Evolutionary conservation across 2,113 vertebrate genomes (phyloP).

Genomic region (Macquaria australasica): DNA sequence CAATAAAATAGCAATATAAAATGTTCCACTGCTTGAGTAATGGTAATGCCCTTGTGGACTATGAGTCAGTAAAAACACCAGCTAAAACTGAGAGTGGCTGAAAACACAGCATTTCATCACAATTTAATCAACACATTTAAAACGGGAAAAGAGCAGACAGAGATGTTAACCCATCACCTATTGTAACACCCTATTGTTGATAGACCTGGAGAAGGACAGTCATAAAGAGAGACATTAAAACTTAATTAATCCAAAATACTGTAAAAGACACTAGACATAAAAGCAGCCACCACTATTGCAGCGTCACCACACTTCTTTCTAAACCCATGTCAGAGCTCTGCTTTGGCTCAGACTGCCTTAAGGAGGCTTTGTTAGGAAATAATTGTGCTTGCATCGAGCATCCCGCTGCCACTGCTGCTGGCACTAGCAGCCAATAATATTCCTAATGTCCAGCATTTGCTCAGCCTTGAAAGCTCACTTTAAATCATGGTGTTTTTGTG

Average conservation of each 20-base stretch:
- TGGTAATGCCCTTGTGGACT: conserved; percentile 7
- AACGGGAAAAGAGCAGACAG: neutral
- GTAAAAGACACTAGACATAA: neutral
- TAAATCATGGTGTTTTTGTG: conserved; percentile 20
- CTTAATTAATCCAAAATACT: conserved; percentile 16
- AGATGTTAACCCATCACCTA: neutral
- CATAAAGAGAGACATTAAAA: conserved; percentile 4
- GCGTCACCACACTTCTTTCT: conserved; percentile 7
- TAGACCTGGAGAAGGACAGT: conserved; percentile 8
- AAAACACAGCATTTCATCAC: conserved; percentile 12
- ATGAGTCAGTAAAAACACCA: conserved; percentile 26
- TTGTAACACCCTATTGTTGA: neutral
- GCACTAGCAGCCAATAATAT: conserved; percentile 42
- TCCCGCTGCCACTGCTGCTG: conserved; percentile 46
- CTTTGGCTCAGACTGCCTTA: conserved; percentile 39
- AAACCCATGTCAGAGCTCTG: conserved; percentile 37
- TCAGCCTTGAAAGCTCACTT: conserved; percentile 31
- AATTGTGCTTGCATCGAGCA: conserved; percentile 51
- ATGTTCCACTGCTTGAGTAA: conserved; percentile 24
- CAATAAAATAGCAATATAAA: conserved; percentile 4
- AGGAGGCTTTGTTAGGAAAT: conserved; percentile 53
- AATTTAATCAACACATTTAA: conserved; percentile 17
- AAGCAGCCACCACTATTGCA: neutral
- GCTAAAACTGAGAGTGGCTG: conserved; percentile 3
- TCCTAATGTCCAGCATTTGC: conserved; percentile 43